phyloP scores from a whole-genome alignment of 2,888 invertebrate genomes.

The Homarus gammarus region DNA sequence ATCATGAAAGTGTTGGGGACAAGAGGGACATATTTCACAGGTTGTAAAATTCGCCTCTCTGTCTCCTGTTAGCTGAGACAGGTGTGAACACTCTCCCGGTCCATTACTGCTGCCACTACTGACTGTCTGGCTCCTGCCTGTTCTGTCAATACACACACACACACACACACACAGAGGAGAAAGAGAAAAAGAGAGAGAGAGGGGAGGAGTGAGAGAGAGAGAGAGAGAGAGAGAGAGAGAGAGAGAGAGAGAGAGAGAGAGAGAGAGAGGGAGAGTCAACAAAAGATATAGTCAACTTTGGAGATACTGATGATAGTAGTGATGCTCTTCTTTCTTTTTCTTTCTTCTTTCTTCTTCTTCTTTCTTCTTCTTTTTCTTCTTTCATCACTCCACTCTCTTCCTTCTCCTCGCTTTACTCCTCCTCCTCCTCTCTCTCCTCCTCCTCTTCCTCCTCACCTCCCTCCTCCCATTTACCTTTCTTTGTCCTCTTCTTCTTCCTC shows the following conservation, averaged over 20 bases:
- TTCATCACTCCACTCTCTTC: too few species aligned
- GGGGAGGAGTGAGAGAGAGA: too few species aligned
- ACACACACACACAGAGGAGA: too few species aligned
- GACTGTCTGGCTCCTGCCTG: too few species aligned
- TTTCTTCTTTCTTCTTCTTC: background rate
- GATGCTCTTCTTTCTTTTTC: background rate
- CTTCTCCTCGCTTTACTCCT: background rate
- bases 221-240: background rate
- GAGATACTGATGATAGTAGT: background rate
- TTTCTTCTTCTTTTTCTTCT: background rate
- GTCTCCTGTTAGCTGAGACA: too few species aligned
- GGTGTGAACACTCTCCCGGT: too few species aligned
- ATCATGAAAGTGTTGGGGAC: too few species aligned
- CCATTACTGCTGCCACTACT: too few species aligned
- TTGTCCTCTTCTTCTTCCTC: background rate
- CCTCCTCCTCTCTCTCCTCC: background rate
- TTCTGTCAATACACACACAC: too few species aligned
- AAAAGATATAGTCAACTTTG: background rate
- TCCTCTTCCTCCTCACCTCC: background rate
- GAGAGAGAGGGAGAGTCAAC: constrained; percentile 1
- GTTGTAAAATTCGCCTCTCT: too few species aligned
- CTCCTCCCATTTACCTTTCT: background rate
- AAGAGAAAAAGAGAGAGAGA: too few species aligned
- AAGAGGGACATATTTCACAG: too few species aligned
- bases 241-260: constrained; percentile 22